Evolutionary conservation across 2,888 invertebrate genomes (phyloP).

Genomic region (Blastobasis adustella): DNA sequence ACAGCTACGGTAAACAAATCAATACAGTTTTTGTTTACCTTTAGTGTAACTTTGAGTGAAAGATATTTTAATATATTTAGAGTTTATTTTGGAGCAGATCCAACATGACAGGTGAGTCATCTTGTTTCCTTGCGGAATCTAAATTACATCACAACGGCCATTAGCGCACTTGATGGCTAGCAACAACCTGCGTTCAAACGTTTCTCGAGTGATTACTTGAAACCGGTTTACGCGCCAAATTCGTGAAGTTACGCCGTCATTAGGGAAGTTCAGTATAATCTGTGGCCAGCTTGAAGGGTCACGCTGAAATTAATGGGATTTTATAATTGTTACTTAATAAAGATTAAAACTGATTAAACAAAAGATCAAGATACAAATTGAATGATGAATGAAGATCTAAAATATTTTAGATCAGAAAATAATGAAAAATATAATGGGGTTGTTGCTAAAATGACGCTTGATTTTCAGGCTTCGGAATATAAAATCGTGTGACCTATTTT

Average conservation of each 20-base stretch:
- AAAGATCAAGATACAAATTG: no score
- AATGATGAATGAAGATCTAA: no score
- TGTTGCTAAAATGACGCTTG: not conserved
- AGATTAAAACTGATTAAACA: no score
- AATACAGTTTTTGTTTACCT: no score
- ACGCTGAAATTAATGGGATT: not conserved
- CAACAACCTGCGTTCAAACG: conserved; percentile 7
- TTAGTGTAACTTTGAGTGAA: no score
- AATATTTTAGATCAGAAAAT: no score
- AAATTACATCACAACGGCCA: conserved; percentile 6
- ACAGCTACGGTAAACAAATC: no score
- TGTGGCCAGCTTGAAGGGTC: conserved; percentile 12
- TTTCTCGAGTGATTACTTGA: conserved; percentile 8
- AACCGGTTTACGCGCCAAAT: conserved; percentile 19
- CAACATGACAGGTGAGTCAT: not conserved
- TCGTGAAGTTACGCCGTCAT: conserved; percentile 18
- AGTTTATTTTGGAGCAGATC: not conserved
- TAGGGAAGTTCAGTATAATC: conserved; percentile 18
- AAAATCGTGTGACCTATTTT: no score
- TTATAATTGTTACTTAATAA: no score
- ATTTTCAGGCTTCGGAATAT: no score
- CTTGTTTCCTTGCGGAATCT: not conserved
- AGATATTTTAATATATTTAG: no score
- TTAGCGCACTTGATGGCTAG: conserved; percentile 7
- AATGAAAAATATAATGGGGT: no score